Percentiles rank a stretch among this genome's conserved stretches.
phyloP scores from a whole-genome alignment of 2,888 invertebrate genomes.

The Chrysina gloriosa region DNA sequence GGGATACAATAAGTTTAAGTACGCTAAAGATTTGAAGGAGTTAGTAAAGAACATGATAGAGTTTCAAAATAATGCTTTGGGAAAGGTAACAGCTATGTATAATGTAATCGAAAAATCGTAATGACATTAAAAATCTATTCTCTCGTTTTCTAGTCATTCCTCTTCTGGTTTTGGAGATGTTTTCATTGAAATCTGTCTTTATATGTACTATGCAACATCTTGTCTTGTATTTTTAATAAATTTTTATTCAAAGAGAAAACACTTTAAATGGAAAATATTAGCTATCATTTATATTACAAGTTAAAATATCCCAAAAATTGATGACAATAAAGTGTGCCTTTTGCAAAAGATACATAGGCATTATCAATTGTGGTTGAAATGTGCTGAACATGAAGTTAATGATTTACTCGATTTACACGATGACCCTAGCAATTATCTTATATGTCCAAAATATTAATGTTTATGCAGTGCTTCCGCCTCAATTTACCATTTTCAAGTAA shows the following conservation, averaged over 20 bases:
- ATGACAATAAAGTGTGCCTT: no score
- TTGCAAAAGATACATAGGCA: no score
- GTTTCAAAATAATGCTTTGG: slow-evolving; percentile 55
- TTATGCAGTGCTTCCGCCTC: no score
- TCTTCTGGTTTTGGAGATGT: slow-evolving; percentile 28
- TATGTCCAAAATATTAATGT: neutral
- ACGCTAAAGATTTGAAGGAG: slow-evolving; percentile 59
- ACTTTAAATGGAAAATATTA: neutral
- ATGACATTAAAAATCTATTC: slow-evolving; percentile 24
- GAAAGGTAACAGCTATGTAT: slow-evolving; percentile 39
- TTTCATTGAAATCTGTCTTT: slow-evolving; percentile 17
- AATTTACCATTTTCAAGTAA: no score
- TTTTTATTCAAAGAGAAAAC: slow-evolving; percentile 32
- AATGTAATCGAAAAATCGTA: slow-evolving; percentile 41
- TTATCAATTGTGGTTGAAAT: no score
- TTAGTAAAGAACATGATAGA: slow-evolving; percentile 59
- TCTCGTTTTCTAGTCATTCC: slow-evolving; percentile 11
- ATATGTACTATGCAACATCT: slow-evolving; percentile 17
- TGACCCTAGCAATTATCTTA: no score
- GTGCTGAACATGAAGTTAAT: no score
- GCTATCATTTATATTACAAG: neutral
- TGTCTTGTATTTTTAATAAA: slow-evolving; percentile 44
- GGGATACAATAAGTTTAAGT: slow-evolving; percentile 86
- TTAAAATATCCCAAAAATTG: no score
- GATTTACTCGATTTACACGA: no score